Base-by-base conservation (phyloP, 1,140 invertebrate genomes). In the Rhagoletis zephyria region DNA sequence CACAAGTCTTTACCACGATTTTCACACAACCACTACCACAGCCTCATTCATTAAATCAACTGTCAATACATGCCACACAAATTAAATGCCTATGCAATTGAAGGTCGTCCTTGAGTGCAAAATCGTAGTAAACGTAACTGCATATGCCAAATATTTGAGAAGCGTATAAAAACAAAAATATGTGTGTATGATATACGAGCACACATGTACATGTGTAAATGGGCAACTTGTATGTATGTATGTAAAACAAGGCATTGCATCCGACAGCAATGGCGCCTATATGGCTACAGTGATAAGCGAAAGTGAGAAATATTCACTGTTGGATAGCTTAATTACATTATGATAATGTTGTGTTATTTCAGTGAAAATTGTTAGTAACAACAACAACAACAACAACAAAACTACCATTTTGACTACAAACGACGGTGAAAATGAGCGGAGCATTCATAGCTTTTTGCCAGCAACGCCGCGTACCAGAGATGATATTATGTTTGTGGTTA, bases 1-100 rank as follows among this genome's bases (percentile, higher is more conserved):
- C 14, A 51, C 70, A 51, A 16, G 40, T 30, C 30, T 30, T 30
- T 30, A 1, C 30, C 30, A 30, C 30, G 30, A 30, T 30, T 30
- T 30, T 30, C 30, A 30, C 45, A 74, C 42, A 45, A 10, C 14
- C 74, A 59, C 10, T 14, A 16, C 74, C 6, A 56, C 16, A 5
- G 6, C n/a, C 30, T 7, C 64, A 0, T 19, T 7, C 30, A 19
- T 19, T 56, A 56, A 14, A 40, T 10, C 14, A 19, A n/a, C 48
- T 81, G 74, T 81, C 74, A 81, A 81, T 59, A 81, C 6, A 30
- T 81, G 45, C 48, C 19, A 81, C 45, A n/a, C 7, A 77, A 77
- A 16, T 77, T 56, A 81, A 56, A 81, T n/a, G 51, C 48, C 12
- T 14, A 56, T 81, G 48, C 74, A n/a, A 30, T 56, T 56, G 7